Evolutionary conservation across 2,113 vertebrate species (phyloP).

Genomic region (Neolamprologus modestus): DNA sequence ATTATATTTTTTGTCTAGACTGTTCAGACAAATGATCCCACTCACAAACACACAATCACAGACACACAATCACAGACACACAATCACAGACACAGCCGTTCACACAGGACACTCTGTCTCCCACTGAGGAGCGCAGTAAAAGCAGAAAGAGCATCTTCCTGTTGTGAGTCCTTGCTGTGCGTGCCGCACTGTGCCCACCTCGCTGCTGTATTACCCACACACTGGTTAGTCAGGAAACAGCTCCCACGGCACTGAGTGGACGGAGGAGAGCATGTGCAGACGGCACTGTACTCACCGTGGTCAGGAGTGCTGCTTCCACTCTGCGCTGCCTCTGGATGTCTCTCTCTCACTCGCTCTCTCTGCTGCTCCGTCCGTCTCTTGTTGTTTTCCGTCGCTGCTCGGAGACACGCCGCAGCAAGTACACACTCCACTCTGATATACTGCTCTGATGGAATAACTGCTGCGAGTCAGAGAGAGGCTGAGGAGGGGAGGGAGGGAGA

Average conservation of each 20-base stretch:
- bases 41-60: neutral
- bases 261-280: neutral
- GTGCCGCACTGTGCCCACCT: neutral
- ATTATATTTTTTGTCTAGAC: neutral
- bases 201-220: neutral
- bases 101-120: neutral
- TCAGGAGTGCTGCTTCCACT: constrained; percentile 10
- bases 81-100: neutral
- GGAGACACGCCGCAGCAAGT: neutral
- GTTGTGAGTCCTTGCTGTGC: neutral
- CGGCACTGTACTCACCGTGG: constrained; percentile 41
- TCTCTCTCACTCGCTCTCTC: neutral
- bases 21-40: neutral
- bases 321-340: neutral
- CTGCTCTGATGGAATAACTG: constrained; percentile 20
- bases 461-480: constrained; percentile 28
- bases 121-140: neutral
- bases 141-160: neutral
- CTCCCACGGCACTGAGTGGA: neutral
- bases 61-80: neutral
- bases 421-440: constrained; percentile 29
- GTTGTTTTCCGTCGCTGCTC: constrained; percentile 3
- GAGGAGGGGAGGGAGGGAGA: neutral
- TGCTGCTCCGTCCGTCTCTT: neutral
- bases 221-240: neutral